These are phyloP conservation scores for Xylota sylvarum DNA, from an alignment of 2,888 invertebrate genomes.

Conservation along the genomic window DNA sequence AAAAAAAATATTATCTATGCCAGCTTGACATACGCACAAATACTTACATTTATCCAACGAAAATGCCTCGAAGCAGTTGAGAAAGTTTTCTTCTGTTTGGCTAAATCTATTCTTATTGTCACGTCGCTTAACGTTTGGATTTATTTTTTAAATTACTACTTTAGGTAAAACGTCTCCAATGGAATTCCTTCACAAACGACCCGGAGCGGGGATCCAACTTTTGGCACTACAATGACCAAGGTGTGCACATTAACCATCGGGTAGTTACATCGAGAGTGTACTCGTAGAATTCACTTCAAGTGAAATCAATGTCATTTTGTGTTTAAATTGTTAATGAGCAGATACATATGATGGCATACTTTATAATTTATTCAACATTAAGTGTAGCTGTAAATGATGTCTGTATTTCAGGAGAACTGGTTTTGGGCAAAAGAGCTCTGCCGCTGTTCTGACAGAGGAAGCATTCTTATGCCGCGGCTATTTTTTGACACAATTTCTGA, in stretches of 20 bases:
- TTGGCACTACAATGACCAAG: slow-evolving; percentile 3
- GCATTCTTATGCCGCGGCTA: slow-evolving; percentile 2
- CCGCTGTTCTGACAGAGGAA: background rate
- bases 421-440: background rate
- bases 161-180: slow-evolving; percentile 30
- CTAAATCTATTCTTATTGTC: slow-evolving; percentile 34
- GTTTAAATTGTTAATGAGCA: slow-evolving; percentile 42
- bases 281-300: slow-evolving; percentile 26
- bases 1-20: background rate
- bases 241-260: slow-evolving; percentile 9
- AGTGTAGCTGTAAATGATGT: slow-evolving; percentile 26
- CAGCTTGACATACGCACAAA: background rate
- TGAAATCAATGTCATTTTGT: slow-evolving; percentile 67
- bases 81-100: background rate
- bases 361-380: slow-evolving; percentile 57
- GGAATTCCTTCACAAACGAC: slow-evolving; percentile 44
- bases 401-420: slow-evolving; percentile 26
- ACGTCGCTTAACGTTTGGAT: slow-evolving; percentile 41
- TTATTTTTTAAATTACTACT: slow-evolving; percentile 43
- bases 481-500: slow-evolving; percentile 43
- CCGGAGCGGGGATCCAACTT: background rate
- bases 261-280: background rate
- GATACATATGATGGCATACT: slow-evolving; percentile 57
- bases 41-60: background rate
- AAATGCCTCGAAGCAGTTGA: slow-evolving; percentile 5